Evolutionary conservation across 2,113 vertebrate genomes (phyloP).

Genomic region (Gymnogyps californianus): DNA sequence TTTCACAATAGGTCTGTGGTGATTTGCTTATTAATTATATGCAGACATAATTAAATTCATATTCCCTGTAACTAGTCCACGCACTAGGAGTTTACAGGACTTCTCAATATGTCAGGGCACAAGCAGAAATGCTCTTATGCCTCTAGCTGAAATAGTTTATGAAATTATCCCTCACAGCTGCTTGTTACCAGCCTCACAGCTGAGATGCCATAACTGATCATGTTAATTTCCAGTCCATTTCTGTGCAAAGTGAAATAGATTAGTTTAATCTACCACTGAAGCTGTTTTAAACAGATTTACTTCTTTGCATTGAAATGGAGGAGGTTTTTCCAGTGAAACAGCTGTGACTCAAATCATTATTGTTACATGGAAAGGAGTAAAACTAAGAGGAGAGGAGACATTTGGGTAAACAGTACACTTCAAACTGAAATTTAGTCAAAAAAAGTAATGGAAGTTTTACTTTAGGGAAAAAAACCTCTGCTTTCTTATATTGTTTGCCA

Average conservation of each 20-base stretch:
- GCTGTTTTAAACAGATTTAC: constrained; percentile 26
- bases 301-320: not conserved
- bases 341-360: not conserved
- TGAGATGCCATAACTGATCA: constrained; percentile 22
- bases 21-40: not conserved
- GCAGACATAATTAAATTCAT: not conserved
- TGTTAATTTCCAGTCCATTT: constrained; percentile 40
- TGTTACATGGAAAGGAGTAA: not conserved
- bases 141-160: constrained; percentile 12
- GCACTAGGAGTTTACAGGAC: not conserved
- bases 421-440: not conserved
- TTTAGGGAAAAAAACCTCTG: not conserved
- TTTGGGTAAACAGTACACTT: not conserved
- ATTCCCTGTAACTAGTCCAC: not conserved
- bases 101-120: not conserved
- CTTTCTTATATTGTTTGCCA: not conserved
- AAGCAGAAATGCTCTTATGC: not conserved
- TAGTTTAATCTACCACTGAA: constrained; percentile 31
- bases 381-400: not conserved
- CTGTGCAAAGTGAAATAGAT: constrained; percentile 47
- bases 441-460: not conserved
- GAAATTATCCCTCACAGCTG: constrained; percentile 32
- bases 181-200: constrained; percentile 17
- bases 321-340: not conserved
- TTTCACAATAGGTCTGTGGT: not conserved